Base-by-base conservation (phyloP, 2,113 vertebrate genomes). In the Colinus virginianus region DNA sequence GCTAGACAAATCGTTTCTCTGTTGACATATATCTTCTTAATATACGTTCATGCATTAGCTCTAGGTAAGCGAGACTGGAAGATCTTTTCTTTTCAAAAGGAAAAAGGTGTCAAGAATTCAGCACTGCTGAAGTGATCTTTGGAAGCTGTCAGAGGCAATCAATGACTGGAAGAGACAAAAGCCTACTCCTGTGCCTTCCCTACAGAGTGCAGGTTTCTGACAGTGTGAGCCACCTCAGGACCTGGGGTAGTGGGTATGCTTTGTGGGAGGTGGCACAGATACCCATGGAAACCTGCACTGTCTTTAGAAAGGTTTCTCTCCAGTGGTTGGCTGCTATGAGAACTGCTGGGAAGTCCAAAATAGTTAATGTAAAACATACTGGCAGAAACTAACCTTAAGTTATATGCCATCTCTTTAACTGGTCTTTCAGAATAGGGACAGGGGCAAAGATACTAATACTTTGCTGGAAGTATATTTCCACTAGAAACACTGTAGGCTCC, bases 121-220 rank as follows among this genome's bases (percentile, higher is more conserved):
- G 51, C 53, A 69, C 25, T 25, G 48, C 63, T 90, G 92, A 87
- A 92, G 58, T 46, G 59, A 84, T 67, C 49, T 93, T 87, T 66
- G 90, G 70, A 89, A 87, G 78, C 84, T 79, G 81, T 67, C 87
- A 93, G 78, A 87, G 38, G 46, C 79, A 81, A 93, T 87, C 71
- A 87, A 25, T 38, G 64, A 38, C 84, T 80, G 28, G 43, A 81
- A 93, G 92, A 93, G 63, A 93, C 13, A 87, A 68, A 92, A 93
- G 55, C 19, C 19, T 45, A 13, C 78, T 88, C 78, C 78, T 0
- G 0, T 79, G 59, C 51, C 38, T 67, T 51, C 78, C 89, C 78
- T 46, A 70, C 81, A 84, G 67, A 72, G 19, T 34, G 45, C 1
- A 1, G 75, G 78, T 51, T 82, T 70, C 64, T 85, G 89, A 87